Evolutionary conservation across 2,797 vertebrate genomes (phyloP), one percentile per base, ranked within the genome.

Genomic region (Amblyopsis hoosieri): DNA sequence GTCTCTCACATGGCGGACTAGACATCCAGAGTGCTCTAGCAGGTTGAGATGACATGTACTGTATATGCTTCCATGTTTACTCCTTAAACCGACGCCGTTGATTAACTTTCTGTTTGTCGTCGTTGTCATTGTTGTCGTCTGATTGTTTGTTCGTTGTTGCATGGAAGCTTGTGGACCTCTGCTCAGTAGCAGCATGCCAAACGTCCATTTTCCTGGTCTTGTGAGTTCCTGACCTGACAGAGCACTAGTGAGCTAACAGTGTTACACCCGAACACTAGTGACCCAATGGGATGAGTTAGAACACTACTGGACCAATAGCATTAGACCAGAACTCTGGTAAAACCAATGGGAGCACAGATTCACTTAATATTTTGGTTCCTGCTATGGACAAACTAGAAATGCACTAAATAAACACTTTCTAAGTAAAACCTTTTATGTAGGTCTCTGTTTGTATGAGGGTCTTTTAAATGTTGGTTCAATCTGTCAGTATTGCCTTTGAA

Each of bases 101-200:
- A 83, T 89, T 87, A 58, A 69, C 74, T 82, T 88, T 85, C 57
- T 4, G 72, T 88, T 86, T 19, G 80, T 72, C 63, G 83, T 76
- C 23, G 87, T 83, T 15, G 82, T 87, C 83, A 64, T 88, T 76
- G 81, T 77, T 46, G 56, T 81, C 79, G 80, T 86, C 84, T 60
- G 69, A 76, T 65, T 45, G 66, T 70, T 76, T 78, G 82, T 85
- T 87, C 81, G 79, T 83, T 82, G 88, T 89, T 91, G 92, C 92
- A 92, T 93, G 92, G 89, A 88, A 85, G 87, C 89, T 88, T 82
- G 87, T 79, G 78, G 87, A 88, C 89, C 80, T 87, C 86, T 87
- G 86, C 87, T 87, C 83, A 85, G 80, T 87, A 87, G 85, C 91
- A 90, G 91, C 92, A 93, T 93, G 92, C 89, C 56, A 71, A 91